Evolutionary conservation across 2,113 vertebrate genomes (phyloP), one percentile per base, ranked within the genome.

Genomic region (Motacilla tschutschensis): DNA sequence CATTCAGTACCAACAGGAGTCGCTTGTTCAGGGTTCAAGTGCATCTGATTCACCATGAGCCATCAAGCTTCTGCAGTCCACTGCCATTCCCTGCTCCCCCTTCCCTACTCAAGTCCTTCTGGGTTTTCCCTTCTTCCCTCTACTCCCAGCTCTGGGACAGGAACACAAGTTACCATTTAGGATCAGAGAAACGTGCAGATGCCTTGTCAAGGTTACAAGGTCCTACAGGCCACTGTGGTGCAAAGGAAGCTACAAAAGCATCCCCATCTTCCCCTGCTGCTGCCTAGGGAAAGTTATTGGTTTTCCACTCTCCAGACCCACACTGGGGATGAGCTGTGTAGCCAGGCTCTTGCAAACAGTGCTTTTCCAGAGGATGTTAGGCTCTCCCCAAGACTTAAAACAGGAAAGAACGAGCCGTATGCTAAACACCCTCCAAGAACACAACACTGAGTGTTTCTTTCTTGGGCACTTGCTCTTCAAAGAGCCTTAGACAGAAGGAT

Each of bases 331-430:
- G 14, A 14, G 8, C 29, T 8, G 5, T 3, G 20, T 35, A 91
- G 18, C 35, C 62, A 40, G 21, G 17, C 50, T 75, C 65, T 40
- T 38, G 43, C 28, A 65, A 51, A 12, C 4, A 5, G 7, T 24
- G 25, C 28, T 69, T 54, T 58, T 65, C 38, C 40, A 64, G 41
- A 65, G 59, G n/a, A 72, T 35, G 54, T 29, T 19, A 35, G 28
- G 47, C 47, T 70, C 35, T 53, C 38, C 38, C 25, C 51, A 50
- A 40, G 47, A 53, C 8, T 12, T 25, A 47, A 20, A 33, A 41
- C 1, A 5, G 50, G 35, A 44, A 83, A 17, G 33, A 69, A 75
- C 0, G 0, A 69, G 35, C 22, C 15, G 12, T 54, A 75, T 83
- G 43, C 58, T 72, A 2, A 77, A 41, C 25, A 72, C 8, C 18